Conservation (phyloP, 2,797 vertebrate species). For the Phalanger gymnotis region DNA sequence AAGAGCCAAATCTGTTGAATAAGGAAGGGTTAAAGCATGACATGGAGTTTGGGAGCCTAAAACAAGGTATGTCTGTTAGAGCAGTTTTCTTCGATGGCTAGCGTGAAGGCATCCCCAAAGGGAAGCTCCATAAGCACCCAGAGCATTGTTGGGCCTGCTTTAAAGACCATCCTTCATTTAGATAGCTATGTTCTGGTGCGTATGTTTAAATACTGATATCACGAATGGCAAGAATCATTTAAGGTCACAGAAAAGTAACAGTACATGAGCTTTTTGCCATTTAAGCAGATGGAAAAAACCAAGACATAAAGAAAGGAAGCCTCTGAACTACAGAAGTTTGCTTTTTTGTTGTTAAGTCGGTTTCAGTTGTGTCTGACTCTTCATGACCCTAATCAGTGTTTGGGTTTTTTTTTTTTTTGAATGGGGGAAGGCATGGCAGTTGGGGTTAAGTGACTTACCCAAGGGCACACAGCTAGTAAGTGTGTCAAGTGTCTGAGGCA, state of each 20-base stretch:
- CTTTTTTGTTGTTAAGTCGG: neutral
- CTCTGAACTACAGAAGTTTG: neutral
- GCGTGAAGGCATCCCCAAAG: neutral
- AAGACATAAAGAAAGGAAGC: neutral
- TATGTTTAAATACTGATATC: neutral
- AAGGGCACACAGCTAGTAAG: too few species aligned
- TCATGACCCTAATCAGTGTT: neutral
- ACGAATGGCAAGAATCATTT: neutral
- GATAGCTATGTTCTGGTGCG: neutral
- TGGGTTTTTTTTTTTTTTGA: too few species aligned
- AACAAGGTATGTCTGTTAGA: neutral
- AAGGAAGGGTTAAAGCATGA: neutral
- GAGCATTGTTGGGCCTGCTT: neutral
- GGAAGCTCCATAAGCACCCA: neutral
- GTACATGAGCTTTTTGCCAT: neutral
- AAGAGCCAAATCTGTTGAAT: neutral
- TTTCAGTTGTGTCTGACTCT: neutral
- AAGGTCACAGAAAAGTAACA: neutral
- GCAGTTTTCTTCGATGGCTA: neutral
- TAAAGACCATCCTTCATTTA: neutral
- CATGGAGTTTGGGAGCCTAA: neutral
- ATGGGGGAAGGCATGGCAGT: too few species aligned
- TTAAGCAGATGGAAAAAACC: neutral
- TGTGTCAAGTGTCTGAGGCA: too few species aligned
- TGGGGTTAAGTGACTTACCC: too few species aligned